Evolutionary conservation across 2,113 vertebrate genomes (phyloP).

Genomic region (Gymnarchus niloticus): DNA sequence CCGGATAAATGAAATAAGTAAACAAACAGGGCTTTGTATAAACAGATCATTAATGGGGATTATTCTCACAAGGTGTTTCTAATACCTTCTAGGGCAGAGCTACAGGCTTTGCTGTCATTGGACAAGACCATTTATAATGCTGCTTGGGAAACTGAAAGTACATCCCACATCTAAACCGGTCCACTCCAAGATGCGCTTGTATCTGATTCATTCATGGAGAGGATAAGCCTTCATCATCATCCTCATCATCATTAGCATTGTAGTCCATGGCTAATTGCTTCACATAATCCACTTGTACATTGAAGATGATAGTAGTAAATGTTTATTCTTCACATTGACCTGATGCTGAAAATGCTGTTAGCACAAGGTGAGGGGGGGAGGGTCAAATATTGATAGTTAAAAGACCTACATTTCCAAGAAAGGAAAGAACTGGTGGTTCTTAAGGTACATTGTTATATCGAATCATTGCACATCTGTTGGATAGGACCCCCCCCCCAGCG

Average conservation of each 20-base stretch:
- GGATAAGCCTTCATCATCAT: neutral
- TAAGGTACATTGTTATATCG: constrained; percentile 49
- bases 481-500: constrained; percentile 32
- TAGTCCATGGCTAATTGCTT: neutral
- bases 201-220: neutral
- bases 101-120: neutral
- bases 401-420: constrained; percentile 43
- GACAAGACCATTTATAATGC: neutral
- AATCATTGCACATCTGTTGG: constrained; percentile 36
- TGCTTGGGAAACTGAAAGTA: neutral
- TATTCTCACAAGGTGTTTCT: neutral
- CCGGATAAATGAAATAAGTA: constrained; percentile 36
- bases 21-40: neutral
- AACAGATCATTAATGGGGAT: constrained; percentile 22
- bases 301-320: neutral
- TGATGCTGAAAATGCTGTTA: neutral
- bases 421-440: constrained; percentile 51
- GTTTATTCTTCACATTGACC: neutral
- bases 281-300: neutral
- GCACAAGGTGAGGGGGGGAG: constrained; percentile 54
- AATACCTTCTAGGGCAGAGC: neutral
- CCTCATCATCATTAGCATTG: neutral
- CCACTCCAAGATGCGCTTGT: neutral
- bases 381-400: constrained; percentile 49
- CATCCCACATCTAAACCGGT: neutral